Evolutionary conservation across 2,797 vertebrate species (phyloP), one percentile per base, ranked within the genome.

Genomic region (Microcaecilia unicolor): DNA sequence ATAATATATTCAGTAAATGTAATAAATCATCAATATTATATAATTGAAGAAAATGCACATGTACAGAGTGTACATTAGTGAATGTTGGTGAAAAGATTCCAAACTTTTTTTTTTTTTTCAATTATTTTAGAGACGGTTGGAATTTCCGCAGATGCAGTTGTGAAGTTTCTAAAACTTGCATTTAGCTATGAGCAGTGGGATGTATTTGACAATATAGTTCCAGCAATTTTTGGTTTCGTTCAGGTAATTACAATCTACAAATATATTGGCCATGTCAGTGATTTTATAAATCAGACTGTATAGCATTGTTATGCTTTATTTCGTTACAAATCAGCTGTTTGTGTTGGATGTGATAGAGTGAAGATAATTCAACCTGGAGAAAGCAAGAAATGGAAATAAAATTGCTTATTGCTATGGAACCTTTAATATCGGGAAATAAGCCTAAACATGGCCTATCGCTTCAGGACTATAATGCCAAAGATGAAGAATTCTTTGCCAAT

Each of bases 81-180:
- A n/a, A n/a, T n/a, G n/a, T n/a, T n/a, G n/a, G n/a, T n/a, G n/a
- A n/a, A n/a, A n/a, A n/a, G n/a, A n/a, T n/a, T n/a, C n/a, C n/a
- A n/a, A n/a, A n/a, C n/a, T 37, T 56, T 33, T 51, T 14, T 38
- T n/a, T n/a, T 31, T 45, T 46, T 51, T 63, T 15, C 67, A 7
- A 21, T 38, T 29, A 9, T 33, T 64, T 15, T 44, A 94, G 91
- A 81, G 49, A 77, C 82, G 50, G 72, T 84, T 45, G 57, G 59
- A 6, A 68, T 99, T 31, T 77, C 89, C 25, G 40, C 83, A 64
- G 60, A 68, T 31, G 83, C 86, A 52, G 86, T 81, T 3, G 61
- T 93, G 56, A 87, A 76, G 66, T 95, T 97, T 62, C 48, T 81
- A 31, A 96, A 94, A 67, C 53, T 94, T 53, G 67, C 91, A 54